Base-by-base conservation (phyloP, 2,888 invertebrate genomes). In the Acleris sparsana region DNA sequence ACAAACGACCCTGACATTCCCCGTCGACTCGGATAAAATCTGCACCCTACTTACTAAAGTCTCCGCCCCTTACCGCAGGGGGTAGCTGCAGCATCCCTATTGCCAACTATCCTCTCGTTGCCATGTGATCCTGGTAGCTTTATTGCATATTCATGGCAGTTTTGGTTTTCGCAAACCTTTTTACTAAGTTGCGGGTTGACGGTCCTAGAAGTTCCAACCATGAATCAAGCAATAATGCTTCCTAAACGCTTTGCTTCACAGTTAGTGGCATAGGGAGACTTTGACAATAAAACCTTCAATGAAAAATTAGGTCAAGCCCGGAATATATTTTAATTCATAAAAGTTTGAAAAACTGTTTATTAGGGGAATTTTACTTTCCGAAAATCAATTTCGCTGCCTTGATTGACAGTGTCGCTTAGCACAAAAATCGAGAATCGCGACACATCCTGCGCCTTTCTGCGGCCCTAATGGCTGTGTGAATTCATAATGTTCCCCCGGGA, bases 111-210 rank as follows among this genome's bases (percentile, higher is more conserved):
- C 84, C 76, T 79, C 77, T 79, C 53, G 69, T 66, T 68, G 78
- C 72, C 82, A 85, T 92, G 87, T 69, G 67, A 65, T 67, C 90
- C 89, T 91, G 78, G 92, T 92, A 88, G 82, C 82, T 91, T 89
- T 91, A 92, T 92, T 92, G 92, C 92, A 92, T 88, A 91, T 88
- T 90, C 82, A 85, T 87, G 80, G 80, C 73, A 66, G 75, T 80
- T 82, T 82, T 79, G 74, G 73, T 80, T 86, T 90, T 90, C 73
- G 89, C 90, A 87, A 85, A 79, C 75, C 67, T 75, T 74, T 72
- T n/a, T 43, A 18, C 68, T 16, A 22, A 39, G 60, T 46, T 63
- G 49, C 63, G 60, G 6, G 6, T 46, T 44, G 43, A 5, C 16
- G 22, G 51, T 44, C 43, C 18, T 18, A 6, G 25, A 44, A 29